Evolutionary conservation across 2,113 vertebrate species (phyloP).

Genomic region (Notothenia rossii): DNA sequence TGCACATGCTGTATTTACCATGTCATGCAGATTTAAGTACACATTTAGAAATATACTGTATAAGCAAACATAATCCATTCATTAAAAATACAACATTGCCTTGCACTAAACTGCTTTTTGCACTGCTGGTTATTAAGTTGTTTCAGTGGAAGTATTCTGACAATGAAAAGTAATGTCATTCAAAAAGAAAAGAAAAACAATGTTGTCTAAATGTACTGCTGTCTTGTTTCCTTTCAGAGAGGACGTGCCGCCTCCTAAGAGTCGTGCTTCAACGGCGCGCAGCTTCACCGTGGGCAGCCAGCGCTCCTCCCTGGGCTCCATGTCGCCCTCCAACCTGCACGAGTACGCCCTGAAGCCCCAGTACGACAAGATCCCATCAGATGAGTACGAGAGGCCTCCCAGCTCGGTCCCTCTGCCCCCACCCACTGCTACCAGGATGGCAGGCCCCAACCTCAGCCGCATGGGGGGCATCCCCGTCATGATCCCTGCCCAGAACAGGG

Average conservation of each 20-base stretch:
- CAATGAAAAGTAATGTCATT: too few species aligned
- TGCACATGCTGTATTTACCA: too few species aligned
- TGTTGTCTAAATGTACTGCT: slow-evolving; percentile 33
- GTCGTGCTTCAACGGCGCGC: slow-evolving; percentile 93
- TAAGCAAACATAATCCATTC: too few species aligned
- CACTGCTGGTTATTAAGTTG: too few species aligned
- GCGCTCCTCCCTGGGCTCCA: slow-evolving; percentile 96
- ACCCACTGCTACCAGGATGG: slow-evolving; percentile 87
- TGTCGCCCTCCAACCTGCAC: slow-evolving; percentile 98
- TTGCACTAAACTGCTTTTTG: too few species aligned
- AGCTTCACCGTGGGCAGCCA: slow-evolving; percentile 95
- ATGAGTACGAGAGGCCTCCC: slow-evolving; percentile 89
- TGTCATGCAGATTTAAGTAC: too few species aligned
- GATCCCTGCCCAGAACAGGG: slow-evolving; percentile 97
- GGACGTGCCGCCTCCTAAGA: slow-evolving; percentile 96
- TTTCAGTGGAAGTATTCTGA: too few species aligned
- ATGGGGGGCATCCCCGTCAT: slow-evolving; percentile 98
- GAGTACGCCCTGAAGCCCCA: slow-evolving; percentile 91
- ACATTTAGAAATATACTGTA: too few species aligned
- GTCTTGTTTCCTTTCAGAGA: slow-evolving; percentile 84
- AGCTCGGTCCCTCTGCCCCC: slow-evolving; percentile 86
- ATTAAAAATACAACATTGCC: too few species aligned
- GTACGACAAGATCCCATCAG: slow-evolving; percentile 92
- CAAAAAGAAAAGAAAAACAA: too few species aligned
- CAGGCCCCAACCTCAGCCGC: slow-evolving; percentile 94